phyloP scores from a whole-genome alignment of 2,888 invertebrate genomes.

The Campoplex capitator region DNA sequence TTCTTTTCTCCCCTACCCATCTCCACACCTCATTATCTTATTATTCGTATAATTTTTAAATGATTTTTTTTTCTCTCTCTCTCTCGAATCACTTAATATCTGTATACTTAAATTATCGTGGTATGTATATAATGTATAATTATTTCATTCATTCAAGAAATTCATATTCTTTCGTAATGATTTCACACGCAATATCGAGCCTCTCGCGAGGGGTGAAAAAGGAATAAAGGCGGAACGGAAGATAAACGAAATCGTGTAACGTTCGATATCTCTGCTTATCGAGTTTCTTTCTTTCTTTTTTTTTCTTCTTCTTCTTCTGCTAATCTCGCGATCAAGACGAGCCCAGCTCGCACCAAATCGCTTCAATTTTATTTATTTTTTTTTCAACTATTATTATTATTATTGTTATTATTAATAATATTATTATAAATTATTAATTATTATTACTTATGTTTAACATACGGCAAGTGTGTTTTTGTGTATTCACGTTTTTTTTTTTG shows the following conservation, averaged over 20 bases:
- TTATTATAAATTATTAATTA: conserved; percentile 36
- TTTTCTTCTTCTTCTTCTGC: conserved; percentile 21
- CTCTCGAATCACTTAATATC: conserved; percentile 29
- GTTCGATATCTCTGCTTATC: background rate
- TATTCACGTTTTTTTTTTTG: conserved; percentile 25
- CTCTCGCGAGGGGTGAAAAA: conserved; percentile 33
- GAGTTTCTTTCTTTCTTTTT: conserved; percentile 15
- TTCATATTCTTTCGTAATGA: conserved; percentile 2
- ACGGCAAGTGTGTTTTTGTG: conserved; percentile 65
- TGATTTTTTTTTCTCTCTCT: conserved; percentile 18
- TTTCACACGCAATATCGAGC: conserved; percentile 22
- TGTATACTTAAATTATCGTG: conserved; percentile 24
- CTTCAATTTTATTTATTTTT: conserved; percentile 37
- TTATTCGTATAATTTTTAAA: conserved; percentile 20
- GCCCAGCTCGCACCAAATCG: conserved; percentile 63
- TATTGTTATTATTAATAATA: conserved; percentile 52
- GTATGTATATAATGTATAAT: conserved; percentile 19
- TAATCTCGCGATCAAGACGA: conserved; percentile 60
- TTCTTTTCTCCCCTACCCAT: background rate
- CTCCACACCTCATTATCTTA: background rate
- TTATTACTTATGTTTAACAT: conserved; percentile 42
- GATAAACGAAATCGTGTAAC: conserved; percentile 27
- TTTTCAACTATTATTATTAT: conserved; percentile 28
- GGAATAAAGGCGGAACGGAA: conserved; percentile 6
- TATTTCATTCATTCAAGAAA: conserved; percentile 45